Base-by-base conservation (phyloP, 1,140 invertebrate species). In the Arctopsyche grandis region DNA sequence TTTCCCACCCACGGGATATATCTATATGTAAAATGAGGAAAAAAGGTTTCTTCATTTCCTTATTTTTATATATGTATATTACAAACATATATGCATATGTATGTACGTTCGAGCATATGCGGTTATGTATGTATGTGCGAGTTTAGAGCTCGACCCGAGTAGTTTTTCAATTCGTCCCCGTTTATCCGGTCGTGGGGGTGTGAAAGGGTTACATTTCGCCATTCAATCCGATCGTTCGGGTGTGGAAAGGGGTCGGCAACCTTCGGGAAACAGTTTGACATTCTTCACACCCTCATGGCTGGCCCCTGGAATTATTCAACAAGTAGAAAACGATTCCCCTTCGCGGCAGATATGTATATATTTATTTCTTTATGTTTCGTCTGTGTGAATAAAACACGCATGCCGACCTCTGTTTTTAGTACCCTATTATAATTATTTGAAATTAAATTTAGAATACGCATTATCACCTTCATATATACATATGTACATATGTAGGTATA, bases 191-290 rank as follows among this genome's bases (percentile, higher is more conserved):
- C 12, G 12, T 52, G 12, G 48, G 16, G 16, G 16, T 22, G 21
- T 22, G 21, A 66, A 60, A 66, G 24, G 63, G 63, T 66, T 60
- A 60, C 1, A 60, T n/a, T n/a, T n/a, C n/a, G n/a, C n/a, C n/a
- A n/a, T 60, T 66, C 63, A 29, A 66, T 66, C 63, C 63, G 3
- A 9, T 66, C 63, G 48, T 5, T 4, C 12, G 48, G 48, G 10
- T 52, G 48, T 52, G 12, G 24, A 66, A 66, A 26, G 24, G 9
- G 63, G 63, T 12, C 21, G 58, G 21, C 21, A 24, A 24, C 63
- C 63, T 29, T 66, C 22, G 63, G n/a, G 24, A 66, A 66, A 66
- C 63, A 24, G 21, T 66, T 66, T 66, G 63, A 66, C 63, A 66
- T 66, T 66, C 63, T 66, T 66, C 63, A 66, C 24, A 12, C 19